Percentiles rank a stretch among this genome's conserved stretches.
These are phyloP conservation scores for Megalonaias nervosa DNA, from an alignment of 1,140 invertebrate species.

Conservation along the genomic window DNA sequence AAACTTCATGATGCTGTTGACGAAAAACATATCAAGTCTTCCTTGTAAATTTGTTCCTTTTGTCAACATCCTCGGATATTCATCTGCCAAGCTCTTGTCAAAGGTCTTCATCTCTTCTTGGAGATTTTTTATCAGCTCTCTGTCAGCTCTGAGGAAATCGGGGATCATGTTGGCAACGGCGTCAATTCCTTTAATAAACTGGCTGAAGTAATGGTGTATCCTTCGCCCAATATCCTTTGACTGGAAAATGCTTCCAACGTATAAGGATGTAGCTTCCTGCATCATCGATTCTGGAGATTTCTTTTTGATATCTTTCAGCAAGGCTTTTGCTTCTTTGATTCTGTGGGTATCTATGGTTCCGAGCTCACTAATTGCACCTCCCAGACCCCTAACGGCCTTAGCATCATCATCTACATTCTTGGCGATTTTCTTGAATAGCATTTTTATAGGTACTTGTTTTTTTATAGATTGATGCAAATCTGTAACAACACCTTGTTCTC, in stretches of 20 bases:
- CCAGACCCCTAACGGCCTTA: conserved; percentile 47
- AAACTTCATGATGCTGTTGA: conserved; percentile 52
- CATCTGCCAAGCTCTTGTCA: conserved; percentile 40
- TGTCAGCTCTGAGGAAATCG: conserved; percentile 56
- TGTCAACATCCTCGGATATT: conserved; percentile 44
- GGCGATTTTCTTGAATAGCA: conserved; percentile 46
- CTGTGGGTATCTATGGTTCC: conserved; percentile 28
- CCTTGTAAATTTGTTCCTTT: conserved; percentile 43
- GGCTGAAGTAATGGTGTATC: conserved; percentile 46
- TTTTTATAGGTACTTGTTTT: conserved; percentile 46
- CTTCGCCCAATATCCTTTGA: conserved; percentile 39
- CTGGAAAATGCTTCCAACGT: conserved; percentile 43
- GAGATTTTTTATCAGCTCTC: conserved; percentile 46
- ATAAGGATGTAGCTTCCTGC: conserved; percentile 30
- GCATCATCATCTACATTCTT: conserved; percentile 38
- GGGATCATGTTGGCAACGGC: conserved; percentile 52
- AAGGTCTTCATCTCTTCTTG: conserved; percentile 38
- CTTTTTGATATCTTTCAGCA: neutral
- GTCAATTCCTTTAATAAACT: conserved; percentile 50
- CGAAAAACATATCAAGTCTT: conserved; percentile 57
- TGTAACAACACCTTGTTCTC: conserved; percentile 39
- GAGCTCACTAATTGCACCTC: conserved; percentile 37
- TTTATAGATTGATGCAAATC: conserved; percentile 58
- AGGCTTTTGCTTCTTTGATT: conserved; percentile 29
- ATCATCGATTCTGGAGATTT: neutral